These are phyloP conservation scores for Leucozona laternaria DNA, from an alignment of 2,888 invertebrate species.

Conservation along the genomic window DNA sequence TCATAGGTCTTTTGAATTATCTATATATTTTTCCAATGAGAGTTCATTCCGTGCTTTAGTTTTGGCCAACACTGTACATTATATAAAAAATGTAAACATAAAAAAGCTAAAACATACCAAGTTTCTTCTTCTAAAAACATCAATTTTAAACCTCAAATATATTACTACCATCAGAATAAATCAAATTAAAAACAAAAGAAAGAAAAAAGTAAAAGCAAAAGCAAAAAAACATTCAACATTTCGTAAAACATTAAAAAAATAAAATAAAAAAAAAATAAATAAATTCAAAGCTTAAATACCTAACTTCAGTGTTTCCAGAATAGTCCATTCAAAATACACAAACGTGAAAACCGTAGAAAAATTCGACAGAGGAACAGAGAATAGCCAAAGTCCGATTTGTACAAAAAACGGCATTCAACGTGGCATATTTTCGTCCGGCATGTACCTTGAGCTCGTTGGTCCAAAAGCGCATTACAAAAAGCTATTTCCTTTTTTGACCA, in stretches of 20 bases:
- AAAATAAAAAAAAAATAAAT: too few species aligned
- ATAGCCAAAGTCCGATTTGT: too few species aligned
- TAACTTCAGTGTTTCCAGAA: not conserved
- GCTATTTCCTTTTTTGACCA: too few species aligned
- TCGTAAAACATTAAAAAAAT: not conserved
- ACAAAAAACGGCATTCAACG: too few species aligned
- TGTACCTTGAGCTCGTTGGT: too few species aligned
- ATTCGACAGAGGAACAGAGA: too few species aligned
- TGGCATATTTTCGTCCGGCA: too few species aligned
- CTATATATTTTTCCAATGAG: too few species aligned
- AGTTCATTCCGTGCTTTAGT: too few species aligned
- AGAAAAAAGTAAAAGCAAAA: not conserved
- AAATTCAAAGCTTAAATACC: not conserved
- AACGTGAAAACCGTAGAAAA: not conserved
- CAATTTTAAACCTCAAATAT: constrained; percentile 22
- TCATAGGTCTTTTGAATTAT: too few species aligned
- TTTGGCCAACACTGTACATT: too few species aligned
- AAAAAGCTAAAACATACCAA: constrained; percentile 7
- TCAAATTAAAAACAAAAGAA: not conserved
- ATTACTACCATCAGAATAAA: constrained; percentile 6
- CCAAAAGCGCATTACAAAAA: too few species aligned
- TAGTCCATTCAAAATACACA: not conserved
- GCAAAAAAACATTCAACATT: not conserved
- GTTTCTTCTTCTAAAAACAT: not conserved
- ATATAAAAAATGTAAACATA: constrained; percentile 5